These are phyloP conservation scores for Neosilurus hyrtlii DNA, from an alignment of 2,797 vertebrate genomes.

Conservation along the genomic window DNA sequence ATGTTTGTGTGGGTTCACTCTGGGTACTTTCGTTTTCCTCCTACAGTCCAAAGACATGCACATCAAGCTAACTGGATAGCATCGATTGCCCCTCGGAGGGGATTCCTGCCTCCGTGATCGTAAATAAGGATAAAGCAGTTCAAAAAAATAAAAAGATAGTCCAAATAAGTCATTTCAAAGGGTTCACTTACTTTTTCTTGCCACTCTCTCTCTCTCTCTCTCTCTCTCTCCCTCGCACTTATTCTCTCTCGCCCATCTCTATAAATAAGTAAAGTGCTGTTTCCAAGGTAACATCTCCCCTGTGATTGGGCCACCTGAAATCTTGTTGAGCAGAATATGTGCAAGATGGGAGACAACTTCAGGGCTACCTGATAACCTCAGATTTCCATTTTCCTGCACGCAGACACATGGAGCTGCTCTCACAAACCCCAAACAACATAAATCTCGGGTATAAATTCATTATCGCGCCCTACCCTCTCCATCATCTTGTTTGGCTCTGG, in stretches of 20 bases:
- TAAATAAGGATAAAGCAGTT: no score
- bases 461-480: not conserved
- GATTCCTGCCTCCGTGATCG: no score
- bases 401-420: not conserved
- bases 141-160: no score
- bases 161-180: no score
- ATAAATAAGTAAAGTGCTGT: slow-evolving; percentile 80
- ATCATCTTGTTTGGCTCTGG: slow-evolving; percentile 23
- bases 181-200: no score
- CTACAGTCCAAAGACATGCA: no score
- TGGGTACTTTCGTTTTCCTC: no score
- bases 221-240: not conserved
- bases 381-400: not conserved
- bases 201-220: slow-evolving; percentile 25
- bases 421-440: not conserved
- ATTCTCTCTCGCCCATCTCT: slow-evolving; percentile 62
- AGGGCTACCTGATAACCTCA: not conserved
- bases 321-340: slow-evolving; percentile 56
- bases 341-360: slow-evolving; percentile 34
- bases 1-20: no score
- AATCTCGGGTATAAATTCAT: slow-evolving; percentile 37
- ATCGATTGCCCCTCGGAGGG: no score
- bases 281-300: slow-evolving; percentile 79
- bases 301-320: slow-evolving; percentile 74
- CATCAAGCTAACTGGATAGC: no score